Percentiles rank a stretch among this genome's conserved stretches.
phyloP scores from a whole-genome alignment of 2,113 vertebrate genomes.

The Crocuta crocuta region DNA sequence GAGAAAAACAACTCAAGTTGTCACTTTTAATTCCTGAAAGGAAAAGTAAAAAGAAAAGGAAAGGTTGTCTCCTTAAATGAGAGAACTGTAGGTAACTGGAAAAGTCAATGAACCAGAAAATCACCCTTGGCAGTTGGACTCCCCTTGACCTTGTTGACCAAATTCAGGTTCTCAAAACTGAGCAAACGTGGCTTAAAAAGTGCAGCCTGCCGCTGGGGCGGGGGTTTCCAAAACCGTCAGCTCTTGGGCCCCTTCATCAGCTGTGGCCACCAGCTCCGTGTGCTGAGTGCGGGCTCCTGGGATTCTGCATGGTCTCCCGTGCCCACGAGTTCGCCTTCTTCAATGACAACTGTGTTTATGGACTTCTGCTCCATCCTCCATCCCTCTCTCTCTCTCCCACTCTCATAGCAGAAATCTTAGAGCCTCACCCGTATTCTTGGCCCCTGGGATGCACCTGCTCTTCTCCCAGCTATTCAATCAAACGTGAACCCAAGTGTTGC shows the following conservation, averaged over 20 bases:
- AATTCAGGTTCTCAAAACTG: not conserved
- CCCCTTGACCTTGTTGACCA: not conserved
- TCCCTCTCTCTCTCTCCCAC: not conserved
- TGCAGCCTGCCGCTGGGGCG: too few species aligned
- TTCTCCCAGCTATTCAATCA: not conserved
- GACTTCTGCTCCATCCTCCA: not conserved
- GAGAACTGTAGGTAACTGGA: not conserved
- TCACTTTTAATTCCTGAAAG: not conserved
- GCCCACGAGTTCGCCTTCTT: not conserved
- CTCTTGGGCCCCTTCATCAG: not conserved
- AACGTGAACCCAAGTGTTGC: not conserved
- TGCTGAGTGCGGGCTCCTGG: accelerated
- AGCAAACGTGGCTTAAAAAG: not conserved
- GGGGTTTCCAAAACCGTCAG: accelerated
- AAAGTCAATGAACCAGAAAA: not conserved
- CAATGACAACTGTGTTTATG: not conserved
- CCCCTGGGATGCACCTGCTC: not conserved
- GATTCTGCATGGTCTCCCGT: not conserved
- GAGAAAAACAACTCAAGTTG: not conserved
- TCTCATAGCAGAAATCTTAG: not conserved
- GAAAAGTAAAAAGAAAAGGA: not conserved
- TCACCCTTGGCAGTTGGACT: not conserved
- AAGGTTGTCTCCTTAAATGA: not conserved
- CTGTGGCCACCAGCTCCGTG: not conserved
- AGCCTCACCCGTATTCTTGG: not conserved